Percentiles rank a stretch among this genome's conserved stretches.
Evolutionary conservation across 2,797 vertebrate genomes (phyloP).

Genomic region (Arrhamphus sclerolepis): DNA sequence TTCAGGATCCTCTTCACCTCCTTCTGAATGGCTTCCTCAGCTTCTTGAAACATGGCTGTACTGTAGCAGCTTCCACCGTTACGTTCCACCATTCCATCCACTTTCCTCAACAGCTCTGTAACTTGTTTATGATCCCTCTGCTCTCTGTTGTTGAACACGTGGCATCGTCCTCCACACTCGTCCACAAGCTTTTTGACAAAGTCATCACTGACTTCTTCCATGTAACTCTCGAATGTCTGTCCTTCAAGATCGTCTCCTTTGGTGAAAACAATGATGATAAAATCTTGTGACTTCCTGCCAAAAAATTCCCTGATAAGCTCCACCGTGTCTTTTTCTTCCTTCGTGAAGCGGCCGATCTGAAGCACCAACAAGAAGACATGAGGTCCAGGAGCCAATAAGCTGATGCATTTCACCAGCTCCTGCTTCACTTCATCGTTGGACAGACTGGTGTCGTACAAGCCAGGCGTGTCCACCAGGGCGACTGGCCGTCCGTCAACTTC

Average conservation of each 20-base stretch:
- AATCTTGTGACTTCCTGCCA: slow-evolving; percentile 34
- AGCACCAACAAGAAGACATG: slow-evolving; percentile 56
- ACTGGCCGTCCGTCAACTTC: slow-evolving; percentile 12
- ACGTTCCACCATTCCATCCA: slow-evolving; percentile 18
- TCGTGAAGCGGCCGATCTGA: slow-evolving; percentile 36
- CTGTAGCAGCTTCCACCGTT: slow-evolving; percentile 38
- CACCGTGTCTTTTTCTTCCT: slow-evolving; percentile 36
- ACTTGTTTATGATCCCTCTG: not conserved
- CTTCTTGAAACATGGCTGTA: slow-evolving; percentile 29
- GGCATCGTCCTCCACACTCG: slow-evolving; percentile 46
- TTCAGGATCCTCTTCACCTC: slow-evolving; percentile 35
- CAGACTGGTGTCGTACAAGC: slow-evolving; percentile 41
- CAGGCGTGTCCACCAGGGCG: slow-evolving; percentile 49
- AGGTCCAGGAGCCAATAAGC: slow-evolving; percentile 58
- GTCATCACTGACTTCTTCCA: not conserved
- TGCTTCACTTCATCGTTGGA: slow-evolving; percentile 19
- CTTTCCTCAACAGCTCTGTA: slow-evolving; percentile 6
- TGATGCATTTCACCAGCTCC: slow-evolving; percentile 49
- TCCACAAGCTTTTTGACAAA: not conserved
- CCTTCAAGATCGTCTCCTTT: slow-evolving; percentile 38
- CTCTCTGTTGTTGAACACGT: slow-evolving; percentile 43
- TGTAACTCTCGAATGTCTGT: slow-evolving; percentile 14
- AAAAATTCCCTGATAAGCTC: slow-evolving; percentile 35
- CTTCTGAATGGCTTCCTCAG: slow-evolving; percentile 44
- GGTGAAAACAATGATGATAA: slow-evolving; percentile 47